phyloP scores from a whole-genome alignment of 2,113 vertebrate species.

The Equus quagga region DNA sequence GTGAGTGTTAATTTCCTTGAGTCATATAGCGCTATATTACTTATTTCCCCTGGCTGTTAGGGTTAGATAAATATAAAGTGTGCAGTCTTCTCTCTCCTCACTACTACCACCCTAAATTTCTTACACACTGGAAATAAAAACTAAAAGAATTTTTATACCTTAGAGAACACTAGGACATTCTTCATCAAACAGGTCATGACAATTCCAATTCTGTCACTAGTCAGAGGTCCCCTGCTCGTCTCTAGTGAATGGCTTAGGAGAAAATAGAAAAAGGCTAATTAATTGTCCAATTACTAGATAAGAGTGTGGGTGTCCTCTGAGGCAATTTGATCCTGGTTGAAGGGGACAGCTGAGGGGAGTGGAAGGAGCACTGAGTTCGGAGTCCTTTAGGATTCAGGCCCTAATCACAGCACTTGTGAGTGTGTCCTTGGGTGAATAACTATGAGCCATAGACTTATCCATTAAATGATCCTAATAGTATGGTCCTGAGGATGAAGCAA shows the following conservation, averaged over 20 bases:
- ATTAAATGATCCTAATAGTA: fast-evolving
- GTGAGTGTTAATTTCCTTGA: background rate
- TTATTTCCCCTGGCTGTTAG: background rate
- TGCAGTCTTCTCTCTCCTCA: background rate
- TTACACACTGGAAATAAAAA: background rate
- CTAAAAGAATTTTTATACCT: background rate
- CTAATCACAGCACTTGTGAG: background rate
- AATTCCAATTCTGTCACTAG: too few species aligned
- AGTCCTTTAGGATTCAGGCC: background rate
- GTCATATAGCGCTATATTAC: background rate
- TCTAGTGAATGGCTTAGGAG: background rate
- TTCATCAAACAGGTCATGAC: background rate
- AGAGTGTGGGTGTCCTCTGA: background rate
- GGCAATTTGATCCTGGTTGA: background rate
- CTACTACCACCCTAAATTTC: background rate
- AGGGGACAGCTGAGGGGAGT: background rate
- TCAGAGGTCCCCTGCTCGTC: background rate
- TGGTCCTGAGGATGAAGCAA: background rate
- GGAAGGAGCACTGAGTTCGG: background rate
- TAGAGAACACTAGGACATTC: background rate
- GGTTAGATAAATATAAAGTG: background rate
- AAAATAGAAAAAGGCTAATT: background rate
- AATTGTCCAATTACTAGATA: background rate
- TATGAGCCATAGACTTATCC: background rate
- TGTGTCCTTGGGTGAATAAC: background rate